These are phyloP conservation scores for Lycocerus yunnanus DNA, from an alignment of 2,888 invertebrate genomes.

Conservation along the genomic window DNA sequence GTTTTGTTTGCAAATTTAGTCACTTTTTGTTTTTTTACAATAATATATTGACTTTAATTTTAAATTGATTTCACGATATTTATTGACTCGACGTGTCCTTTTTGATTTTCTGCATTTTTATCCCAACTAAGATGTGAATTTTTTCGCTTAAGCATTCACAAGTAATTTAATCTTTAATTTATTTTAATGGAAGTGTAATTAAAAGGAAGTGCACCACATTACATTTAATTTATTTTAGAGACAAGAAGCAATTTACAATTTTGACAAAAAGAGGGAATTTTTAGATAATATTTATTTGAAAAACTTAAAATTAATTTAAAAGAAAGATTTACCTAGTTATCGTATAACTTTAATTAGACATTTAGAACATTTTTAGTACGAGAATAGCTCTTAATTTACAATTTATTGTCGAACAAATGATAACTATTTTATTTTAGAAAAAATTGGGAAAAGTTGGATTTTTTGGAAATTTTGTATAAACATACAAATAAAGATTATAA, in stretches of 20 bases:
- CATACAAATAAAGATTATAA: too few relatives aligned
- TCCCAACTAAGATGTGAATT: background rate
- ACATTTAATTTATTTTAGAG: background rate
- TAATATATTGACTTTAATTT: conserved; percentile 39
- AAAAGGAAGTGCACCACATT: background rate
- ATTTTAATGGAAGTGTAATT: background rate
- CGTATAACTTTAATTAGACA: too few relatives aligned
- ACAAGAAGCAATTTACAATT: background rate
- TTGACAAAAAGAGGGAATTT: background rate
- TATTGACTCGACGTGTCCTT: conserved; percentile 14
- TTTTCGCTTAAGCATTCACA: background rate
- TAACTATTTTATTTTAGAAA: too few relatives aligned
- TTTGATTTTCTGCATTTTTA: conserved; percentile 3
- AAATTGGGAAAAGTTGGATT: too few relatives aligned
- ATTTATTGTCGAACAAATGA: too few relatives aligned
- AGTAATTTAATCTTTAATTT: background rate
- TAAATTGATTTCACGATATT: conserved; percentile 23
- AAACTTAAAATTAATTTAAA: background rate
- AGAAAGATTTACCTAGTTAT: too few relatives aligned
- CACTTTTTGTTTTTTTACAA: conserved; percentile 30
- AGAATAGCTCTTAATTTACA: too few relatives aligned
- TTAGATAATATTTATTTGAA: background rate
- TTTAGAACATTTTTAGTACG: too few relatives aligned
- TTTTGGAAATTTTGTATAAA: too few relatives aligned
- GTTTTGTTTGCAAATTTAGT: conserved; percentile 22